A percentile compares a stretch with the other conserved stretches of the same genome.
Evolutionary conservation across 2,888 invertebrate species (phyloP).

Genomic region (Chirona hameri): DNA sequence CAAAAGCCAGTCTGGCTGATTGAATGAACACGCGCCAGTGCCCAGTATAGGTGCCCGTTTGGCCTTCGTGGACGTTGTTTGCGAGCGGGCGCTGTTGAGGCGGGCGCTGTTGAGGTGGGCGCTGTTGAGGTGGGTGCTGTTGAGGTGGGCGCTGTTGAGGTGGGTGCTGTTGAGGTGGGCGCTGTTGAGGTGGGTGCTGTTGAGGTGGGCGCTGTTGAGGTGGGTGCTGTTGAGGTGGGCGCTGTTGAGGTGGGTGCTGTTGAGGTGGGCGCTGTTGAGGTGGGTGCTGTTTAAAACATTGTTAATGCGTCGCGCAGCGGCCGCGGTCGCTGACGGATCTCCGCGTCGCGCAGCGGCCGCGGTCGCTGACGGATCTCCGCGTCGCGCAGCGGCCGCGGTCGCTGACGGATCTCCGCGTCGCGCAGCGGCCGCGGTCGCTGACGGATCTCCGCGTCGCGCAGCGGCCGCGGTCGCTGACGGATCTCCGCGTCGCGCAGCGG

Average conservation of each 20-base stretch:
- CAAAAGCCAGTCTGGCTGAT: not conserved
- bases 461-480: no score
- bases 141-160: not conserved
- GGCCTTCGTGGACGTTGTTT: not conserved
- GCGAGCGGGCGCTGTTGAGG: not conserved
- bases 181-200: not conserved
- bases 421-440: no score
- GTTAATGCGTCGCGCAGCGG: not conserved
- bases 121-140: not conserved
- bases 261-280: not conserved
- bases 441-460: no score
- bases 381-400: no score
- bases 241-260: not conserved
- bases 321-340: no score
- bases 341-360: no score
- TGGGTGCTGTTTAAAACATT: not conserved
- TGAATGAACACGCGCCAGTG: not conserved
- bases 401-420: no score
- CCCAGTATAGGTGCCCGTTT: not conserved
- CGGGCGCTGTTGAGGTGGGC: not conserved
- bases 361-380: no score
- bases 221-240: not conserved
- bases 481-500: no score
- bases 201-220: not conserved
- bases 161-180: not conserved